Base-by-base conservation (phyloP, 2,888 invertebrate genomes). In the Mamestra brassicae region DNA sequence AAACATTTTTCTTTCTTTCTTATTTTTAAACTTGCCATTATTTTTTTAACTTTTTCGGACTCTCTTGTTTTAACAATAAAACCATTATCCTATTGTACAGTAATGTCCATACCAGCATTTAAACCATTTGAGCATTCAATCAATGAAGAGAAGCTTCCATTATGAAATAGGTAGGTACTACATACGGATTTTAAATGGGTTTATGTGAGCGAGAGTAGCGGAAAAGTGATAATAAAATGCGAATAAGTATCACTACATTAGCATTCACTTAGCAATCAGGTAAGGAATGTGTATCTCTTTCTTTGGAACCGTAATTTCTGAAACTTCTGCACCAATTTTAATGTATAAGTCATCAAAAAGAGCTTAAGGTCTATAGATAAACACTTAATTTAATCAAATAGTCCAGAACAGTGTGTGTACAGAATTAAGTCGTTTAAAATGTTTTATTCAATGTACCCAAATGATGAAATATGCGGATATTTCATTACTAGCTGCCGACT, bases 211-310 rank as follows among this genome's bases (percentile, higher is more conserved):
- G 36, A 11, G 6, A 45, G 13, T 45, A 62, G 42, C 42, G n/a
- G 42, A 42, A 61, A 64, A 64, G 47, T 64, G 36, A n/a, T 47
- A n/a, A 71, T 79, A 79, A 42, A 63, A 58, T 61, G 11, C n/a
- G 8, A 71, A 11, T 55, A 71, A 36, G 47, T 57, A 64, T 63
- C 11, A 34, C 26, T 47, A 7, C 15, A 73, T 78, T 78, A 80
- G 15, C 66, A 66, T 54, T 42, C 62, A 67, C 63, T 78, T 67
- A 55, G 47, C 47, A 17, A 26, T 54, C 2, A 47, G 55, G 26
- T 55, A 47, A 34, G 3, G 11, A 15, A n/a, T 55, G 36, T 3
- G 13, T 63, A 34, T 74, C 10, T 47, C 26, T 67, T 64, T 78
- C 15, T 64, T 64, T 58, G n/a, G 17, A 26, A 58, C 13, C 8